Base-by-base conservation (phyloP, 2,888 invertebrate species). In the Augiades crinisus region DNA sequence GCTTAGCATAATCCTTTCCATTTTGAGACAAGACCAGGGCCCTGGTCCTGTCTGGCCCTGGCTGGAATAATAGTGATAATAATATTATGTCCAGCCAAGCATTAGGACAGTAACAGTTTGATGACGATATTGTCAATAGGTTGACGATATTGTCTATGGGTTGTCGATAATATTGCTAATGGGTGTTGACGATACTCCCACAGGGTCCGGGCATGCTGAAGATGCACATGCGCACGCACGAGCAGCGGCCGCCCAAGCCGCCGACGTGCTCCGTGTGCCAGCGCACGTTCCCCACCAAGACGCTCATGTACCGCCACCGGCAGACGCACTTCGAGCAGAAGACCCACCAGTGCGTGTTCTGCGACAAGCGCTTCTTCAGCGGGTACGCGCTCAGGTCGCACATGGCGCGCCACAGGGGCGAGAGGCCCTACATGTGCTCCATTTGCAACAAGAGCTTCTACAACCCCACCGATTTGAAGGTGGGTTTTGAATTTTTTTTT, bases 151-250 rank as follows among this genome's bases (percentile, higher is more conserved):
- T n/a, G n/a, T n/a, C n/a, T n/a, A n/a, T n/a, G n/a, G n/a, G n/a
- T n/a, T n/a, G n/a, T n/a, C n/a, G n/a, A n/a, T n/a, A n/a, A n/a
- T n/a, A n/a, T n/a, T n/a, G n/a, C n/a, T n/a, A n/a, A n/a, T n/a
- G n/a, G n/a, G n/a, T n/a, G n/a, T n/a, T n/a, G n/a, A n/a, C n/a
- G n/a, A n/a, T n/a, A n/a, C n/a, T n/a, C n/a, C 10, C 10, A 1
- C 68, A 88, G 85, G 92, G 92, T 5, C 92, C 92, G 0, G 92
- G 92, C 10, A 92, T 92, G 92, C 68, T 92, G 22, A 91, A 92
- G 62, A 92, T 92, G 92, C 92, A 92, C 65, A 92, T 92, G 92
- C 90, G 92, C 6, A 92, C 92, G 0, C 92, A 92, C 72, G 91
- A 91, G 61, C 78, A 91, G 60, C 86, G 91, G 0, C 91, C 91